Percentiles rank a stretch among this genome's conserved stretches.
Conservation (phyloP, 2,888 invertebrate genomes). For the Polylopha cassiicola region DNA sequence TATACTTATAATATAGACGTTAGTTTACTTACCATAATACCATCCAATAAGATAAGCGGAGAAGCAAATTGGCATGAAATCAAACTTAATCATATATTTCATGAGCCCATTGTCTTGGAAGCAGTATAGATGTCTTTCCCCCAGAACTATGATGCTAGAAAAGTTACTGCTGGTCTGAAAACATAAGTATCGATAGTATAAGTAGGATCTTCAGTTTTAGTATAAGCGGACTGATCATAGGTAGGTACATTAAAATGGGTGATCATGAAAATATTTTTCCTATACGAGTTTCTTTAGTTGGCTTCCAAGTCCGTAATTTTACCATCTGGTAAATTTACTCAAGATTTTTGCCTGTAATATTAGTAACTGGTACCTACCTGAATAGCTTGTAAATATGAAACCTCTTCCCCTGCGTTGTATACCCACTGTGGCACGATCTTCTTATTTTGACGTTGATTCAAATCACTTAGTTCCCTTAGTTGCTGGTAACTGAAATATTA, state of each 20-base stretch:
- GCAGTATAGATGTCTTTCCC: conserved; percentile 90
- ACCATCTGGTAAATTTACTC: no score
- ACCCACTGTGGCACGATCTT: conserved; percentile 86
- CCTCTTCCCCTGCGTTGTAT: conserved; percentile 88
- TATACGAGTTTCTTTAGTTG: no score
- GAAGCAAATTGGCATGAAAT: conserved; percentile 88
- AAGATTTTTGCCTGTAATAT: background rate
- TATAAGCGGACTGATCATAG: no score
- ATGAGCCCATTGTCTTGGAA: conserved; percentile 87
- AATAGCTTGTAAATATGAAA: conserved; percentile 80
- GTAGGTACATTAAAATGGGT: no score
- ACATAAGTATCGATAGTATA: conserved; percentile 30
- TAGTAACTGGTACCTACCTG: conserved; percentile 45
- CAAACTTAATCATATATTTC: conserved; percentile 89
- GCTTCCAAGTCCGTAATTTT: no score
- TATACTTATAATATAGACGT: no score
- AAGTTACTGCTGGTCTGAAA: conserved; percentile 78
- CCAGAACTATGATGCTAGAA: conserved; percentile 86
- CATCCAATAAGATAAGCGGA: conserved; percentile 83
- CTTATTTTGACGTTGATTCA: conserved; percentile 75
- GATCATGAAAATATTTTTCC: no score
- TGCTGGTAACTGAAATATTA: conserved; percentile 82
- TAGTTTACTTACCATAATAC: conserved; percentile 81
- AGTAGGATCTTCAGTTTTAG: background rate
- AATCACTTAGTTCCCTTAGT: conserved; percentile 83